These are phyloP conservation scores for Pipistrellus pipistrellus DNA, from an alignment of 2,797 vertebrate genomes.

Conservation along the genomic window DNA sequence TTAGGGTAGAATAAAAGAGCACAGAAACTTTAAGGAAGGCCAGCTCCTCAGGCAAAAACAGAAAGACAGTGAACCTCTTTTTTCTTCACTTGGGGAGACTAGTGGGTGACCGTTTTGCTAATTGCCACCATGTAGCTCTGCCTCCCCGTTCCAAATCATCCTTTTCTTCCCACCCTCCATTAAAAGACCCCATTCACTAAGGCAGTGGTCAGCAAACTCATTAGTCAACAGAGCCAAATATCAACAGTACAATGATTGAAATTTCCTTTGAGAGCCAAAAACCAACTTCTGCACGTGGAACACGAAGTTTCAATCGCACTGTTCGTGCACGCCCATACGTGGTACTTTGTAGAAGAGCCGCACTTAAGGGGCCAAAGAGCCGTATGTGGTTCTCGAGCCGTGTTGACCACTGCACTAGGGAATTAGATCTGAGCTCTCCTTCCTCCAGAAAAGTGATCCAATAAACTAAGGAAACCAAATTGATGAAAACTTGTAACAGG, in stretches of 20 bases:
- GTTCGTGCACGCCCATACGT: no score
- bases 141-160: neutral
- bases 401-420: neutral
- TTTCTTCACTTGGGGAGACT: neutral
- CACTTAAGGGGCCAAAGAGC: no score
- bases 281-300: no score
- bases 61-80: neutral
- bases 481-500: slow-evolving; percentile 1
- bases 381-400: no score
- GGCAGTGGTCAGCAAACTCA: no score
- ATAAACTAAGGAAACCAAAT: neutral
- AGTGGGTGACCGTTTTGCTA: neutral
- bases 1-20: neutral
- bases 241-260: no score
- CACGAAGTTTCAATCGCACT: no score
- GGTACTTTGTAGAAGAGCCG: no score
- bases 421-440: neutral
- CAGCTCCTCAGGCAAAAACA: slow-evolving; percentile 8
- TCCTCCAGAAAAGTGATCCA: neutral
- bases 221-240: no score
- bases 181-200: neutral
- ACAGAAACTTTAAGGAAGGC: neutral
- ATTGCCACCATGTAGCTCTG: neutral
- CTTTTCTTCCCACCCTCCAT: neutral
- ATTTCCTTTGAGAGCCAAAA: neutral